These are phyloP conservation scores for Rhea pennata DNA, from an alignment of 2,113 vertebrate genomes.

Conservation along the genomic window DNA sequence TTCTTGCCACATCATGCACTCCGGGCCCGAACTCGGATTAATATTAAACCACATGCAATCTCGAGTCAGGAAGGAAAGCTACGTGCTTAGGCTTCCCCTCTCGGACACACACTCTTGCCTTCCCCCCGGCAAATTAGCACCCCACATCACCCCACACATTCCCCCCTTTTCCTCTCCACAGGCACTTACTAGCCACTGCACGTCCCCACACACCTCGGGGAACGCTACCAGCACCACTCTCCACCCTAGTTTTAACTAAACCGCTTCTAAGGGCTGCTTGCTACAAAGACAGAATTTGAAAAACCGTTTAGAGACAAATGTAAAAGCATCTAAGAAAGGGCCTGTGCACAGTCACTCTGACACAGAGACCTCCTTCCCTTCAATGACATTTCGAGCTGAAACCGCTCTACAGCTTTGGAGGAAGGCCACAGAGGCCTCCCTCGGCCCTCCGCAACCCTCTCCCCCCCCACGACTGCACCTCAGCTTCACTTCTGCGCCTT, in stretches of 20 bases:
- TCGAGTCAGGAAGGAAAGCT: background rate
- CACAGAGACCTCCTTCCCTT: slow-evolving; percentile 27
- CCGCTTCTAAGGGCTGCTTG: background rate
- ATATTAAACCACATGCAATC: slow-evolving; percentile 22
- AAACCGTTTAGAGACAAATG: background rate
- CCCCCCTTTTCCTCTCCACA: background rate
- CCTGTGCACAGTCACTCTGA: background rate
- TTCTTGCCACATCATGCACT: slow-evolving; percentile 56
- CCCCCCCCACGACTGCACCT: background rate
- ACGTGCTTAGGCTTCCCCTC: background rate
- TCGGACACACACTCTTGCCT: background rate
- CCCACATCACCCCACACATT: background rate
- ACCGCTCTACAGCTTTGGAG: background rate
- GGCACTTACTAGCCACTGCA: no score
- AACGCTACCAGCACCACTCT: background rate
- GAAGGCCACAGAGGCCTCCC: background rate
- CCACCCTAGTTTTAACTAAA: background rate
- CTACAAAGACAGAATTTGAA: background rate
- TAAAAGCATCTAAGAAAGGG: background rate
- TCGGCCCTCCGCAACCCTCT: background rate
- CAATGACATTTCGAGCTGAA: background rate
- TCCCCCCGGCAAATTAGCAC: background rate
- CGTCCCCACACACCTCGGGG: background rate
- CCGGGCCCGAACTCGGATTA: slow-evolving; percentile 40
- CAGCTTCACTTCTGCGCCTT: background rate